Evolutionary conservation across 2,888 invertebrate genomes (phyloP), one percentile per base, ranked within the genome.

Genomic region (Platycheirus rosarum): DNA sequence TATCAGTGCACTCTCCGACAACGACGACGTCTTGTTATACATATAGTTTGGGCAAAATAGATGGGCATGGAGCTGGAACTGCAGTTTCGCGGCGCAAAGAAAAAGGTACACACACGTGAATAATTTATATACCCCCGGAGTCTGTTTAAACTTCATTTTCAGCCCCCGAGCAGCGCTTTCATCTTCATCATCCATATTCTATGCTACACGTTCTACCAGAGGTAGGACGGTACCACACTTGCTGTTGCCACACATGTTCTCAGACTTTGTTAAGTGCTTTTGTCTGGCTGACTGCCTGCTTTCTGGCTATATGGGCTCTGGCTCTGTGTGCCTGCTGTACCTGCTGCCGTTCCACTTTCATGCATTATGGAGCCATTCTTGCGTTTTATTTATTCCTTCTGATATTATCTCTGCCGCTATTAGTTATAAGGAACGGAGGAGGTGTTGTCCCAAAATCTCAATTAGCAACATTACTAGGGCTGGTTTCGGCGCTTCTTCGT

Each of bases 191-290:
- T 37, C 9, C 13, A 37, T 4, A 0, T 14, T 7, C 14, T 14
- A 7, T 13, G 0, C 8, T 40, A 14, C 13, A 40, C 16, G 16
- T 2, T 16, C 14, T 8, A 18, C 2, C n/a, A 16, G 0, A 51
- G 9, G 29, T 32, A n/a, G n/a, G n/a, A n/a, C n/a, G n/a, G n/a
- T n/a, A n/a, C 29, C 11, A 16, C 9, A 16, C 37, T 40, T 32
- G 3, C 66, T 42, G 68, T 53, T 78, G 79, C 79, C 62, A 62
- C 68, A 79, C 69, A 74, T 79, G 79, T 79, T 69, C 74, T 79
- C 69, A 79, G 79, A 74, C 79, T 74, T 74, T 74, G 79, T 74
- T 79, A 79, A 79, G 79, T 79, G 79, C 79, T 74, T 79, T 79
- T 79, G 79, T 79, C 79, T 79, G 69, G 79, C 63, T 74, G 68